A percentile compares a stretch with the other conserved stretches of the same genome.
Evolutionary conservation across 2,113 vertebrate genomes (phyloP).

Genomic region (Otis tarda): DNA sequence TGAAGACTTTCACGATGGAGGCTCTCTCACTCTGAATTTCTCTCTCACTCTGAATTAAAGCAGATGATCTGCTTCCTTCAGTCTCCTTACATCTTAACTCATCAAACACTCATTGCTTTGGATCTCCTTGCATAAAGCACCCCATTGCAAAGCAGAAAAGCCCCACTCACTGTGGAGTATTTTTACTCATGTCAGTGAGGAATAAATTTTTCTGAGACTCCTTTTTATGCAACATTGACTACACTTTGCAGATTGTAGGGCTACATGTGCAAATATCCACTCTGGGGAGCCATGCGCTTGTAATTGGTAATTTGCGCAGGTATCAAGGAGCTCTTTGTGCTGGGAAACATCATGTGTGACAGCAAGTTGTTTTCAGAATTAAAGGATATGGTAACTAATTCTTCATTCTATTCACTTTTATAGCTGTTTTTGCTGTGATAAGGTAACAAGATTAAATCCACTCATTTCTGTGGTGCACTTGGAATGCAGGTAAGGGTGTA

Average conservation of each 20-base stretch:
- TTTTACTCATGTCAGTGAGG: neutral
- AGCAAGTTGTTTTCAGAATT: neutral
- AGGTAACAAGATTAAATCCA: neutral
- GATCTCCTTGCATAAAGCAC: neutral
- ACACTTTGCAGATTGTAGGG: neutral
- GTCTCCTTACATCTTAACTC: neutral
- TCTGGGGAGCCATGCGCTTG: neutral
- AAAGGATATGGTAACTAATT: neutral
- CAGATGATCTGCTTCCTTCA: neutral
- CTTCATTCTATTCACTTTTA: neutral
- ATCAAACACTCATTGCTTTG: neutral
- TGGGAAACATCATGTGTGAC: rapidly evolving
- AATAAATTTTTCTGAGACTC: neutral
- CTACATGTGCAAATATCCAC: neutral
- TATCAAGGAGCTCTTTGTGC: neutral
- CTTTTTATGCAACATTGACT: neutral
- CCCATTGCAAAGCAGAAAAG: neutral
- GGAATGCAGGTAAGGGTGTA: neutral
- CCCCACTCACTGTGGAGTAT: neutral
- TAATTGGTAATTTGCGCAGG: neutral
- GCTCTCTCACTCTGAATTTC: neutral
- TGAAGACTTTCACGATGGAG: neutral
- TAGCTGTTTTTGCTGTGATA: neutral
- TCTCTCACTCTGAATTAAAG: neutral
- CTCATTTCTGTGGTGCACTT: neutral